phyloP scores from a whole-genome alignment of 2,888 invertebrate genomes.

The Rhingia rostrata region DNA sequence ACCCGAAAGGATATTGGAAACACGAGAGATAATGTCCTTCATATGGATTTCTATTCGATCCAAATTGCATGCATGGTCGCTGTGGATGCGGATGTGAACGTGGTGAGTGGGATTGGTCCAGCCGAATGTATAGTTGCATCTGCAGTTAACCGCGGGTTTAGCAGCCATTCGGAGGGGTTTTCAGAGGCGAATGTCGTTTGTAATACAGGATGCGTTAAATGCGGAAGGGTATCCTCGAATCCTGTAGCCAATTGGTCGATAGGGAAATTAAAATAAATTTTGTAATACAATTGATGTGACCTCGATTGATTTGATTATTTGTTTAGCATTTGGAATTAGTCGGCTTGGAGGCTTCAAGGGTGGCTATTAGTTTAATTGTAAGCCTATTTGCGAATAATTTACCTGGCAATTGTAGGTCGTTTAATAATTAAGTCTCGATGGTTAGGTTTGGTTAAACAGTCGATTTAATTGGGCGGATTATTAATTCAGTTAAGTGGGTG shows the following conservation, averaged over 20 bases:
- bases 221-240: not conserved
- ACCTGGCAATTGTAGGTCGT: too few species aligned
- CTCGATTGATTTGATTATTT: not conserved
- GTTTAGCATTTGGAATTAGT: not conserved
- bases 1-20: slow-evolving; percentile 4
- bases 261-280: slow-evolving; percentile 4
- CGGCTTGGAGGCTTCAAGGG: not conserved
- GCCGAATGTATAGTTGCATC: not conserved
- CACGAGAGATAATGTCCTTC: slow-evolving; percentile 1
- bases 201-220: not conserved
- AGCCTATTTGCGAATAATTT: too few species aligned
- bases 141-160: too few species aligned
- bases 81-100: not conserved
- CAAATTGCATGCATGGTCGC: not conserved
- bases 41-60: slow-evolving; percentile 19
- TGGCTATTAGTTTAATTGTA: not conserved
- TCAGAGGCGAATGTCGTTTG: not conserved
- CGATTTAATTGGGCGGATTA: too few species aligned
- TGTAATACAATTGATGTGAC: not conserved
- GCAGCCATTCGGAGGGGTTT: not conserved
- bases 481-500: too few species aligned
- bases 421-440: too few species aligned
- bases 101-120: not conserved
- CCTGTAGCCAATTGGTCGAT: not conserved
- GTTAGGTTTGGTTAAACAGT: too few species aligned